phyloP scores from a whole-genome alignment of 2,797 vertebrate species.

The Sebastes baramenuke region DNA sequence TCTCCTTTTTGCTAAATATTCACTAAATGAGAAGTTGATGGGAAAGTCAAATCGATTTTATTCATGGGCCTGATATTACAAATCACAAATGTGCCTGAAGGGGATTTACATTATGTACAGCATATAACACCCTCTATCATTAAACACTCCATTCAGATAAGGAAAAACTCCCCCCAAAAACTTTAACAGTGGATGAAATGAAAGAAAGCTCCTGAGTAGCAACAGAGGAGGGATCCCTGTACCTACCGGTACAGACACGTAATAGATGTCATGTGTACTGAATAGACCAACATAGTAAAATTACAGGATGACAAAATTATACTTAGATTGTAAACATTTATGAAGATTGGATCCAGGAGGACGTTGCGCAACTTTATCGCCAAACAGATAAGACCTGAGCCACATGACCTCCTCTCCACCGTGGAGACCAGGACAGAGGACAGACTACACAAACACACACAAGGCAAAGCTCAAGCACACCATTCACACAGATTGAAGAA shows the following conservation, averaged over 20 bases:
- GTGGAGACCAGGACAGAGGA: not conserved
- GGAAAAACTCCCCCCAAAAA: not conserved
- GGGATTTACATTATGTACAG: not conserved
- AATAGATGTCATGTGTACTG: no score
- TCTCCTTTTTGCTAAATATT: conserved; percentile 20
- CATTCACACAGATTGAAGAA: not conserved
- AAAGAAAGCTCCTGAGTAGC: not conserved
- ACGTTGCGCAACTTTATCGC: no score
- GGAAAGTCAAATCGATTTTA: not conserved
- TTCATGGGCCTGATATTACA: not conserved
- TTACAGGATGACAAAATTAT: not conserved
- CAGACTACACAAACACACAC: not conserved
- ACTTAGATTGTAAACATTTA: not conserved
- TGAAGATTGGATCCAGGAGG: no score
- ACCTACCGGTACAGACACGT: not conserved
- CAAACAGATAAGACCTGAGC: no score
- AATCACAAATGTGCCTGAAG: not conserved
- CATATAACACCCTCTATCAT: not conserved
- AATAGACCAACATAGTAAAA: not conserved
- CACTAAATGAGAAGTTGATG: not conserved
- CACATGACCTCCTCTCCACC: not conserved
- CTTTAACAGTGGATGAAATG: not conserved
- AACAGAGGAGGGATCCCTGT: not conserved
- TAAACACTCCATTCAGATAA: not conserved
- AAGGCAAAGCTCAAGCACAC: not conserved